Conservation (phyloP, 1,140 invertebrate genomes). For the Drosophila nigromelanica region DNA sequence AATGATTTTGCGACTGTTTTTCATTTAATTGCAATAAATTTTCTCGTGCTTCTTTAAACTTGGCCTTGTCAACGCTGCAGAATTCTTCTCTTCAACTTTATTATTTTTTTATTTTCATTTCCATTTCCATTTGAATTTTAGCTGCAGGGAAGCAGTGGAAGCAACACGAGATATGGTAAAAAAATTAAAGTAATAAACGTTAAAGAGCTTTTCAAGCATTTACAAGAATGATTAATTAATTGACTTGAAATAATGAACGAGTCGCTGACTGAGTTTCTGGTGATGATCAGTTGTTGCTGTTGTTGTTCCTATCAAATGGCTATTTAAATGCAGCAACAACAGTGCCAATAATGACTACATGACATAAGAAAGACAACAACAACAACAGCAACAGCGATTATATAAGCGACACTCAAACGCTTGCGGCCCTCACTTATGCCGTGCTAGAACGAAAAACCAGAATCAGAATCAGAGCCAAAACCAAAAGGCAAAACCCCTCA, state of each 20-base stretch:
- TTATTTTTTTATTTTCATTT: conserved; percentile 27
- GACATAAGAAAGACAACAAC: conserved; percentile 25
- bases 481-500: conserved; percentile 22
- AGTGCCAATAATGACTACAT: conserved; percentile 63
- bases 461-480: conserved; percentile 9
- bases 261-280: conserved; percentile 15
- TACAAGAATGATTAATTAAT: conserved; percentile 77
- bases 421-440: conserved; percentile 19
- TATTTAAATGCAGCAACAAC: conserved; percentile 59
- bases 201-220: conserved; percentile 51
- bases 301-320: conserved; percentile 62
- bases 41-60: conserved; percentile 13
- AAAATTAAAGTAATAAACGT: conserved; percentile 31
- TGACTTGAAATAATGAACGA: conserved; percentile 48
- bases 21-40: conserved; percentile 33
- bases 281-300: conserved; percentile 37
- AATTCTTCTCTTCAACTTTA: background rate
- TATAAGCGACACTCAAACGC: conserved; percentile 43
- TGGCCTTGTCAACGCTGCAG: conserved; percentile 18
- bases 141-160: conserved; percentile 23
- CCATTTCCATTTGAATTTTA: conserved; percentile 36
- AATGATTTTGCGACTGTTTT: conserved; percentile 16
- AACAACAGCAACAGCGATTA: conserved; percentile 15
- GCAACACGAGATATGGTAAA: conserved; percentile 30
- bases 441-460: conserved; percentile 1